These are phyloP conservation scores for Allolobophora icterica DNA, from an alignment of 2,888 invertebrate genomes.

Conservation along the genomic window DNA sequence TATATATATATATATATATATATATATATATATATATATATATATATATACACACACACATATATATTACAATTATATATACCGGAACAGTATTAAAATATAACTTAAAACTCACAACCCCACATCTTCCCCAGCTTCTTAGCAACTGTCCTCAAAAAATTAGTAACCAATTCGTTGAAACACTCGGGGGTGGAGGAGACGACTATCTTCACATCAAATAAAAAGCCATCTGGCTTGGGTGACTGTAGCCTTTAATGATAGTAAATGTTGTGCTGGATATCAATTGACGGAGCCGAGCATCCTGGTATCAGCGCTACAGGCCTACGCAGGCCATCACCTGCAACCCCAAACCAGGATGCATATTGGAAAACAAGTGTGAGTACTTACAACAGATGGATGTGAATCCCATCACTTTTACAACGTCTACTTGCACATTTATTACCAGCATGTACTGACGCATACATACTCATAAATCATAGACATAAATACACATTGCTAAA, in stretches of 20 bases:
- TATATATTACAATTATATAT: neutral
- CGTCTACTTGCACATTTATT: neutral
- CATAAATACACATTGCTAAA: neutral
- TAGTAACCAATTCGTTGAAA: neutral
- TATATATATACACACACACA: no score
- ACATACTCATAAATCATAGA: neutral
- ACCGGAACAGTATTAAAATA: neutral
- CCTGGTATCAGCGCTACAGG: neutral
- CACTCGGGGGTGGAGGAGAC: neutral
- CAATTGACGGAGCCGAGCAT: neutral
- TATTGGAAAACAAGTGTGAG: neutral
- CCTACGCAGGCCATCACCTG: neutral
- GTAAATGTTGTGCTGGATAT: neutral
- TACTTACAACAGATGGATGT: neutral
- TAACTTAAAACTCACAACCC: neutral
- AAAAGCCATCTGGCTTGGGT: neutral
- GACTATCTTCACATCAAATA: neutral
- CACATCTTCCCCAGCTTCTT: neutral
- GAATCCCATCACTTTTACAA: neutral
- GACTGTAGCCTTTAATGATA: neutral
- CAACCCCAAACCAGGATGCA: neutral
- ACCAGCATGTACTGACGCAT: neutral
- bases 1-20: no score
- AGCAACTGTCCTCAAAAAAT: neutral
- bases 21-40: neutral